phyloP scores from a whole-genome alignment of 2,113 vertebrate genomes.

The Manacus vitellinus region DNA sequence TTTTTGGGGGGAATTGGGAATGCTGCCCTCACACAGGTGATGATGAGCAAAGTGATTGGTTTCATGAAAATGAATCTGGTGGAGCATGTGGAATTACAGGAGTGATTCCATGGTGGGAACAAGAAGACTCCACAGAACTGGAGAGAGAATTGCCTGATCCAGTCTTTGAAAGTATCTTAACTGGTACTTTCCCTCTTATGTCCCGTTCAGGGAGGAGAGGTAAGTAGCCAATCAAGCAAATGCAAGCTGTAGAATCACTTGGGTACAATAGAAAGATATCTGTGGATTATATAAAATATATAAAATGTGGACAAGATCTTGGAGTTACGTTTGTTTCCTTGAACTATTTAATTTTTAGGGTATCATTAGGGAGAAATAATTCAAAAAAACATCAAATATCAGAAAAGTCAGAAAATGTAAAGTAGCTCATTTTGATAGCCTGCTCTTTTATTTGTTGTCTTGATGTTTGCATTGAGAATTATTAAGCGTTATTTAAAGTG shows the following conservation, averaged over 20 bases:
- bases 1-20: background rate
- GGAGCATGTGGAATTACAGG: slow-evolving; percentile 93
- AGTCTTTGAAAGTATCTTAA: slow-evolving; percentile 93
- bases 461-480: background rate
- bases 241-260: background rate
- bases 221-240: slow-evolving; percentile 61
- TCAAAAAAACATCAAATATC: background rate
- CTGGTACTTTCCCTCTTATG: slow-evolving; percentile 93
- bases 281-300: background rate
- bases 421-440: background rate
- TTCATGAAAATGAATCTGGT: slow-evolving; percentile 90
- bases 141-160: slow-evolving; percentile 89
- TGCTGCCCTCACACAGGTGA: slow-evolving; percentile 79
- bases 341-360: background rate
- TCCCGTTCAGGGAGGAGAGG: slow-evolving; percentile 86
- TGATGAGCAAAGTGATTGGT: slow-evolving; percentile 98
- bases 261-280: background rate
- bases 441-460: background rate
- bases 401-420: background rate
- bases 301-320: background rate
- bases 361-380: background rate
- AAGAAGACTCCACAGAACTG: slow-evolving; percentile 81
- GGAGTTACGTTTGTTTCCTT: background rate
- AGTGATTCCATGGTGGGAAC: slow-evolving; percentile 94
- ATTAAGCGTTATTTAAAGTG: background rate